Evolutionary conservation across 1,140 invertebrate species (phyloP), one percentile per base, ranked within the genome.

Genomic region (Pseudomyrmex sp.): DNA sequence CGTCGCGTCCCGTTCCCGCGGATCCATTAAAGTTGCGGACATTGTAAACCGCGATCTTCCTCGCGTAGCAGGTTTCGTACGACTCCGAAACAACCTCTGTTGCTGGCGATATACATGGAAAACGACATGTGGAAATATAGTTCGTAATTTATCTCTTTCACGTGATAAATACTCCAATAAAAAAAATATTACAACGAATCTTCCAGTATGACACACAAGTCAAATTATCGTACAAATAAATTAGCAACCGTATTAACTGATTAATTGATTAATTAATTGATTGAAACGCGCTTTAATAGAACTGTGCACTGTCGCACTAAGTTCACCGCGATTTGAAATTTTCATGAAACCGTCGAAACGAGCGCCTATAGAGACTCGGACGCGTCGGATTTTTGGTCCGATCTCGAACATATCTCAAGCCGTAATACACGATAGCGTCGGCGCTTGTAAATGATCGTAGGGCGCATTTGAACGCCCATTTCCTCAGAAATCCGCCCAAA

Each of bases 401-500:
- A 80, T 72, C 76, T 61, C 66, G 66, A n/a, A 54, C 46, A 54
- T 3, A 77, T 69, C 65, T 48, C 74, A n/a, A 13, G 61, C 44
- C 50, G 20, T 61, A 79, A 80, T 80, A 20, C 18, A 54, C 70
- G 68, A 70, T 89, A 89, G 85, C 82, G 86, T 91, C 87, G 84
- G 69, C 69, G 83, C 87, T 92, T 93, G 92, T 93, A 93, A 93
- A 93, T 93, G 92, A 83, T 90, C 88, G 85, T 87, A 83, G 85
- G 84, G 87, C 88, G 86, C 91, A 92, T 91, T 93, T 92, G 91
- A 92, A 92, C 91, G 93, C 91, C 92, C 93, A 94, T 94, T 94
- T 94, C 93, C 92, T 93, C 89, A 90, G 92, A 94, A 93, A 93
- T 92, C 90, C 91, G 92, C 90, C 90, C 88, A 92, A 93, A 91